phyloP scores from a whole-genome alignment of 1,140 invertebrate genomes.

The Cephus cinctus region DNA sequence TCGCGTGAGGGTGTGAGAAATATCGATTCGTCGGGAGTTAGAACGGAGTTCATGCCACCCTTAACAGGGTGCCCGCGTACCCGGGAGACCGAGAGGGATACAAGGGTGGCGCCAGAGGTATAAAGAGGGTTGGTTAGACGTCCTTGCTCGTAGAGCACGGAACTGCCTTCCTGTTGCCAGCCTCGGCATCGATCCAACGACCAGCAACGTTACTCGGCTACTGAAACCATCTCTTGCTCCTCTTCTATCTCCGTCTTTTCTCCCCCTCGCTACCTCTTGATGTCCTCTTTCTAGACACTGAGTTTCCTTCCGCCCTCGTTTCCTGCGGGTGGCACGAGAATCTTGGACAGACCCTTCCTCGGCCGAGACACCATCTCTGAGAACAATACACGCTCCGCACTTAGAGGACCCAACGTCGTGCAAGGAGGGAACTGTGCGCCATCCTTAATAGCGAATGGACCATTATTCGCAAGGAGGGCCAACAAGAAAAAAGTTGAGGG shows the following conservation, averaged over 20 bases:
- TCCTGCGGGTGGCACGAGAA: no score
- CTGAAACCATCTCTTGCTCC: background rate
- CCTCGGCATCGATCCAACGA: constrained; percentile 8
- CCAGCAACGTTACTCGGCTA: background rate
- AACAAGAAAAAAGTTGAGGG: no score
- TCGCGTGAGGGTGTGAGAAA: constrained; percentile 12
- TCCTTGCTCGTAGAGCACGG: background rate
- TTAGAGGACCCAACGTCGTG: no score
- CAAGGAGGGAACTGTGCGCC: no score
- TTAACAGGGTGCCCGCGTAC: constrained; percentile 3
- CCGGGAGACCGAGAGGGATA: background rate
- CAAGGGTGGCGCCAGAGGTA: background rate
- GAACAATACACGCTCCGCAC: no score
- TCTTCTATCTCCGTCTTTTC: background rate
- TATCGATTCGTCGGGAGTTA: constrained; percentile 22
- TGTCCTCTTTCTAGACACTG: no score
- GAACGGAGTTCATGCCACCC: constrained; percentile 17
- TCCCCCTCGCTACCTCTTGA: background rate
- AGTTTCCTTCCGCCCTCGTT: no score
- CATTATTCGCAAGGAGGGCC: no score
- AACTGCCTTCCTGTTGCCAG: background rate
- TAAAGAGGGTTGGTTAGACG: background rate
- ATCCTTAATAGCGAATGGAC: no score
- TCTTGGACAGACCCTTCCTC: no score
- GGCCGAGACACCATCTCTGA: no score